A percentile compares a stretch with the other conserved stretches of the same genome.
Conservation (phyloP, 2,113 vertebrate species). For the Rhipidura dahli region DNA sequence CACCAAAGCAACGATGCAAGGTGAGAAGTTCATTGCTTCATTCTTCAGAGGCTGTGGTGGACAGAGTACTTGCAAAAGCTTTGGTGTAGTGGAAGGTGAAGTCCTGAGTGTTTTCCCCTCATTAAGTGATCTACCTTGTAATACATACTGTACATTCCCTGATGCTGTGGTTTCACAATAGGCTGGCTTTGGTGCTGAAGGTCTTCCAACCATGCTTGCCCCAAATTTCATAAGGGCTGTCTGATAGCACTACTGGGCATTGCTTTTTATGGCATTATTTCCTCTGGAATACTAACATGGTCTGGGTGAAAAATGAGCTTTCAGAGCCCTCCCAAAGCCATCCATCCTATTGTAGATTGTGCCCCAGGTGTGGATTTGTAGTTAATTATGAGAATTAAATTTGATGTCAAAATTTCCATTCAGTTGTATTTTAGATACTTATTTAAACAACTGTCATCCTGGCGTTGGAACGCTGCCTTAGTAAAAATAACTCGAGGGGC, state of each 20-base stretch:
- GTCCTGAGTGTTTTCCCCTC: not conserved
- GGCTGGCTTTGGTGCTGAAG: not conserved
- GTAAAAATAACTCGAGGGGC: not conserved
- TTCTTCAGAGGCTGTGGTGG: not conserved
- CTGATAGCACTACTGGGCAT: not conserved
- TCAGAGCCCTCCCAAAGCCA: not conserved
- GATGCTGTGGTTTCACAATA: not conserved
- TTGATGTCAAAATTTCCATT: not conserved
- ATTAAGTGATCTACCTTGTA: not conserved
- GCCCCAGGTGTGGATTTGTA: not conserved
- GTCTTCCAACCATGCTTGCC: not conserved
- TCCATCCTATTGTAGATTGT: not conserved
- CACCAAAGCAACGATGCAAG: conserved; percentile 91
- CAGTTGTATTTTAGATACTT: not conserved
- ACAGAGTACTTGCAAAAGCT: not conserved
- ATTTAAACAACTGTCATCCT: not conserved
- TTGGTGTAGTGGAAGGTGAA: not conserved
- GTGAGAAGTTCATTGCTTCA: conserved; percentile 72
- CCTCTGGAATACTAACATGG: not conserved
- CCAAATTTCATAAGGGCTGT: not conserved
- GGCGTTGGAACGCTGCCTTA: not conserved
- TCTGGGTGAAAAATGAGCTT: not conserved
- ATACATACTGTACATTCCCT: not conserved
- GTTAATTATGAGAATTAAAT: not conserved
- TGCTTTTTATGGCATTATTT: not conserved